Evolutionary conservation across 2,113 vertebrate genomes (phyloP).

Genomic region (Planiliza haematocheilus): DNA sequence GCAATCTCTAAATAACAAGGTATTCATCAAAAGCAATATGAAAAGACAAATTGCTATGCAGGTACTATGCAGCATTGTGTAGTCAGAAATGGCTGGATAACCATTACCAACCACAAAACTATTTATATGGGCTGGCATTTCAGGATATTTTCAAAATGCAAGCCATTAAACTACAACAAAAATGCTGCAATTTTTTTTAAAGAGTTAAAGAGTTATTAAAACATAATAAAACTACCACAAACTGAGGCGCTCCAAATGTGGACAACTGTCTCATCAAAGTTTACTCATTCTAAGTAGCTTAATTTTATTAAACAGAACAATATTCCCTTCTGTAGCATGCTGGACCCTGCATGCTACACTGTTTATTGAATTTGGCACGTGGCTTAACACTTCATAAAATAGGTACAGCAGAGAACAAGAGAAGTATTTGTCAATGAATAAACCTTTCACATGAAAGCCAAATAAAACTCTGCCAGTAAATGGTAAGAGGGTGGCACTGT

Average conservation of each 20-base stretch:
- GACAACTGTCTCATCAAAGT: too few relatives aligned
- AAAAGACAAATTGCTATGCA: accelerated
- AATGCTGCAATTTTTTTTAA: not conserved
- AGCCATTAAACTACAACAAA: conserved; percentile 1
- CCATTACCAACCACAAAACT: not conserved
- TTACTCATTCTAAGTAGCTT: too few relatives aligned
- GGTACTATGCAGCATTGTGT: not conserved
- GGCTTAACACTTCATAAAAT: conserved; percentile 7
- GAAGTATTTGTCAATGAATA: conserved; percentile 29
- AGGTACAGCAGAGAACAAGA: not conserved
- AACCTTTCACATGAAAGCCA: conserved; percentile 27
- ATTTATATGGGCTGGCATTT: not conserved
- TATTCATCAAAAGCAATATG: accelerated
- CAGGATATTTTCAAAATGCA: conserved; percentile 24
- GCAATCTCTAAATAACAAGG: too few relatives aligned
- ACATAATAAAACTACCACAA: not conserved
- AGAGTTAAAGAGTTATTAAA: not conserved
- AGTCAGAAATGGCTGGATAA: conserved; percentile 6
- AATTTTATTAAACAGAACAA: too few relatives aligned
- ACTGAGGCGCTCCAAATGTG: not conserved
- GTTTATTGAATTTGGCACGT: conserved; percentile 21
- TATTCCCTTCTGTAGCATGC: not conserved
- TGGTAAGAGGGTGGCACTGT: not conserved
- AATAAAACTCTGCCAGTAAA: conserved; percentile 31
- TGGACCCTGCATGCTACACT: not conserved